phyloP scores from a whole-genome alignment of 2,888 invertebrate genomes.

The Rhopalosiphum nymphaeae region DNA sequence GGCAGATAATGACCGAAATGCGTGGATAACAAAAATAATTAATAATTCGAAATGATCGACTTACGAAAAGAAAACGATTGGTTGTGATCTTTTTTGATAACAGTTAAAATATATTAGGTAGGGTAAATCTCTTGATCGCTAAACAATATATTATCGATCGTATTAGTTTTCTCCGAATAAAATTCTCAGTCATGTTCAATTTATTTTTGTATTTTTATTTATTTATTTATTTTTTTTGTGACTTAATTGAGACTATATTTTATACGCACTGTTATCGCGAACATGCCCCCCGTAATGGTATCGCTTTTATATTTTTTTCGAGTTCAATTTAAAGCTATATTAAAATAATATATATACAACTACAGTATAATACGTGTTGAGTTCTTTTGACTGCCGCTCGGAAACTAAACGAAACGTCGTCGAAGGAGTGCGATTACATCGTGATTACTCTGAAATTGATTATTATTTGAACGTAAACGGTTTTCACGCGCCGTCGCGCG shows the following conservation, averaged over 20 bases:
- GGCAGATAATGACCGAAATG: not conserved
- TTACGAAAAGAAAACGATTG: not conserved
- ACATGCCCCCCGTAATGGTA: conserved; percentile 8
- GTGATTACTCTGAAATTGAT: conserved; percentile 2
- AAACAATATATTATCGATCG: not conserved
- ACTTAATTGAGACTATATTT: conserved; percentile 46
- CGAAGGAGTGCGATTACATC: conserved; percentile 9
- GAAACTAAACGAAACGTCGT: conserved; percentile 34
- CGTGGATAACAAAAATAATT: not conserved
- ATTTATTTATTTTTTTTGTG: conserved; percentile 7
- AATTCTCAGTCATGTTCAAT: not conserved
- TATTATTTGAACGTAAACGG: conserved; percentile 2
- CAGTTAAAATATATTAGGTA: not conserved
- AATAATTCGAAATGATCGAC: not conserved
- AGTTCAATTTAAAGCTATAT: conserved; percentile 37
- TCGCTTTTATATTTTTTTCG: conserved; percentile 34
- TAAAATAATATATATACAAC: not conserved
- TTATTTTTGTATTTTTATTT: not conserved
- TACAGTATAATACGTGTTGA: not conserved
- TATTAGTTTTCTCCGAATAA: not conserved
- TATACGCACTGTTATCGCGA: conserved; percentile 29
- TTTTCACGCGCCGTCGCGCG: not conserved
- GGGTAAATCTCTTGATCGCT: not conserved
- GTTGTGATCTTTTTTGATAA: not conserved
- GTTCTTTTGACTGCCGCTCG: not conserved